These are phyloP conservation scores for Coendou prehensilis DNA, from an alignment of 2,797 vertebrate species.

Conservation along the genomic window DNA sequence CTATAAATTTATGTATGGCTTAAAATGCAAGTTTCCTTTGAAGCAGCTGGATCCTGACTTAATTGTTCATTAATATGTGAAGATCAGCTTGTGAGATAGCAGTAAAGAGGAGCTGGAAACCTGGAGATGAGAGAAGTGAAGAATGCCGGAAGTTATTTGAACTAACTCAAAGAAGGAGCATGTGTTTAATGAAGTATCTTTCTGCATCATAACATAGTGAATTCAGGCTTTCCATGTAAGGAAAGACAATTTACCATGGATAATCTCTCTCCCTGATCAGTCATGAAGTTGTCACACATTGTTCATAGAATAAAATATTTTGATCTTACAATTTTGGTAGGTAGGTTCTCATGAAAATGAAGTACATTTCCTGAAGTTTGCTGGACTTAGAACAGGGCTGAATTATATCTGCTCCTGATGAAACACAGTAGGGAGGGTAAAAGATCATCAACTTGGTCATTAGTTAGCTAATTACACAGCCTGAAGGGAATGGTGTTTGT, in stretches of 20 bases:
- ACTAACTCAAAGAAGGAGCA: neutral
- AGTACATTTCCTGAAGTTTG: neutral
- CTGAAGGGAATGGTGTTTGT: neutral
- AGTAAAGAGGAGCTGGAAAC: neutral
- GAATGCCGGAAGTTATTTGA: neutral
- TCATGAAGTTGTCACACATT: neutral
- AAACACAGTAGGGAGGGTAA: neutral
- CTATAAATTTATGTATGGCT: neutral
- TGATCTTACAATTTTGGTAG: neutral
- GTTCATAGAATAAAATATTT: slow-evolving; percentile 33
- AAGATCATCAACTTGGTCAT: neutral
- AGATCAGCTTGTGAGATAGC: neutral
- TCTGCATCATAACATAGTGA: neutral
- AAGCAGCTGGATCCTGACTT: neutral
- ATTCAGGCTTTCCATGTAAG: neutral
- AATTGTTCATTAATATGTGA: neutral
- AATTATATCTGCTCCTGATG: neutral
- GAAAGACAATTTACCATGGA: neutral
- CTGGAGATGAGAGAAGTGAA: neutral
- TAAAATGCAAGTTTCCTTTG: slow-evolving; percentile 44
- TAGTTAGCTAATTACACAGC: neutral
- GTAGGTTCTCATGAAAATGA: neutral
- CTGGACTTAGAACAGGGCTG: neutral
- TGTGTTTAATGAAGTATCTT: neutral
- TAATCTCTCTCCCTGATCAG: neutral